Base-by-base conservation (phyloP, 2,113 vertebrate species). In the Peucedramus taeniatus region DNA sequence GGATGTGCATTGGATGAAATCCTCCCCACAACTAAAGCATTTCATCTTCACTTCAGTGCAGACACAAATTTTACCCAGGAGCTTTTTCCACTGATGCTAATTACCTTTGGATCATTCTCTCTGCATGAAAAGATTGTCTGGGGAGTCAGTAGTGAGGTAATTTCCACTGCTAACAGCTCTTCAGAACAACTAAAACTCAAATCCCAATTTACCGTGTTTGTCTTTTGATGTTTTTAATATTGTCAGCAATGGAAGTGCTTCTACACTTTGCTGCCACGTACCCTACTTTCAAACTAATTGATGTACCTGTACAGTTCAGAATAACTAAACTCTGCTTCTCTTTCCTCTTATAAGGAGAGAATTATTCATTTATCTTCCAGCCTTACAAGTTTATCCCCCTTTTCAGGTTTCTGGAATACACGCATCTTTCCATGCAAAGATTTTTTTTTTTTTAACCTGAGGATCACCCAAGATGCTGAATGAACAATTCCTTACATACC, bases 221-320 rank as follows among this genome's bases (percentile, higher is more conserved):
- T 86, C 77, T 90, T 92, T 90, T 94, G 89, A 87, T 87, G 69
- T 59, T 95, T 84, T 89, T 89, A 93, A 49, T 84, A 75, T 33
- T 81, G 64, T 74, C 80, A 84, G 68, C 60, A 89, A 26, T 33
- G 7, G 42, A 87, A 82, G 44, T 71, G 40, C 72, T 94, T 91
- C 75, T 60, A 40, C 44, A 64, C 27, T 78, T 90, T 75, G 31
- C 80, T 94, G 68, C 60, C 35, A 60, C 8, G 0, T 87, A 85
- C 35, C 31, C 61, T 93, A 66, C 68, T 75, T 94, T 88, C 40
- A 82, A 75, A 92, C 64, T 92, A 77, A 94, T 59, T 83, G 68
- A 68, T 28, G 12, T 68, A 71, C 42, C 56, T 64, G 19, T 54
- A 81, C 39, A 82, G 16, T 44, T 89, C 4, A 2, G 33, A 84